Base-by-base conservation (phyloP, 2,888 invertebrate species). In the Agriopis marginaria region DNA sequence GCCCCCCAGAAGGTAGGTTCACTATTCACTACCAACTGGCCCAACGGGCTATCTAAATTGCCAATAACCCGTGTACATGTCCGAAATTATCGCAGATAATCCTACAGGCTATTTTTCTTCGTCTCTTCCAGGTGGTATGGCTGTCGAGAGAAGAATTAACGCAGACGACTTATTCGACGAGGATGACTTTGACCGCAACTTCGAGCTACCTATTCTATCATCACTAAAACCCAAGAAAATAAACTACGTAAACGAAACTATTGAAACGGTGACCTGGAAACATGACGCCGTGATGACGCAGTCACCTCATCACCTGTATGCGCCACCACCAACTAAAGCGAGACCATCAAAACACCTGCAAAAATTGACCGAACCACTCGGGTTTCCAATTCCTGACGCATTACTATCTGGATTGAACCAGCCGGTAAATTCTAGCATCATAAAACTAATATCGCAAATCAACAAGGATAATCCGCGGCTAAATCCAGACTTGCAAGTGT, bases 141-240 rank as follows among this genome's bases (percentile, higher is more conserved):
- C 12, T 32, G 23, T 47, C 3, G 12, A 11, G 1, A 45, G 58
- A 12, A 45, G 58, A n/a, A 9, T 3, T 0, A 45, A 58, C 9
- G 7, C 11, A 3, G 58, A 56, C 10, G 56, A 58, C 23, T 7
- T 58, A 7, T 58, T 58, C 45, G 17, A 58, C 4, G 58, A 47
- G 44, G n/a, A 45, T 11, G 58, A 58, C 32, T 58, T 58, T 7
- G 58, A 58, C 7, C 45, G 45, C 45, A 47, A 45, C n/a, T 58
- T 58, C 23, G 12, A 45, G 11, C n/a, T 58, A 12, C 58, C 58
- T 0, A 0, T 23, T 0, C 23, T 58, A 2, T n/a, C 58, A 47
- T 12, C 17, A 44, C 42, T 17, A 14, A 56, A 17, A 1, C 2
- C 1, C 55, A 14, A 40, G 11, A 3, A 11, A 58, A 45, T 0